Evolutionary conservation across 2,888 invertebrate species (phyloP).

Genomic region (Scaptomyza parva): DNA sequence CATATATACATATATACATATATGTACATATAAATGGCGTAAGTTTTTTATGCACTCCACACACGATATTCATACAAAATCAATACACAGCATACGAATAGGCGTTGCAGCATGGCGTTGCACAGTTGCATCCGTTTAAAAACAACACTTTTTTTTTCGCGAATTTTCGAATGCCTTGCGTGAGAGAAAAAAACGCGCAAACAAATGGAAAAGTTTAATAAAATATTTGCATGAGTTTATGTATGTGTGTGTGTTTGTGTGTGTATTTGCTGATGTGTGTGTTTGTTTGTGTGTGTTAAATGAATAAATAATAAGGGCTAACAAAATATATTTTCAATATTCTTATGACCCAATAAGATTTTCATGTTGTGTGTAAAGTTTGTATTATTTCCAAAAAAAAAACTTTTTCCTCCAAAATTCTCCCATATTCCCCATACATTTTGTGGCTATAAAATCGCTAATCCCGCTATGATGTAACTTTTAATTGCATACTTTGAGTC

Average conservation of each 20-base stretch:
- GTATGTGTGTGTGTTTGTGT: neutral
- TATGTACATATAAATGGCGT: neutral
- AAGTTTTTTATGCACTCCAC: slow-evolving; percentile 27
- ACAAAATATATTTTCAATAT: slow-evolving; percentile 13
- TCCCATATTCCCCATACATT: too few species aligned
- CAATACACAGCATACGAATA: slow-evolving; percentile 23
- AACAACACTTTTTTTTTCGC: slow-evolving; percentile 15
- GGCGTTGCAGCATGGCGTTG: slow-evolving; percentile 27
- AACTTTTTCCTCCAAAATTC: too few species aligned
- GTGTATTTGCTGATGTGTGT: too few species aligned
- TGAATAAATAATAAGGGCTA: slow-evolving; percentile 43
- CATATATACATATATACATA: slow-evolving; percentile 19
- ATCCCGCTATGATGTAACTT: neutral
- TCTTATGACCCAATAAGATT: neutral
- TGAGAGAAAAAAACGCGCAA: slow-evolving; percentile 19
- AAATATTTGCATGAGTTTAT: too few species aligned
- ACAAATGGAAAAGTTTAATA: slow-evolving; percentile 17
- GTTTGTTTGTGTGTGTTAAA: slow-evolving; percentile 12
- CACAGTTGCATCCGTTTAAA: slow-evolving; percentile 18
- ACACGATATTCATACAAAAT: slow-evolving; percentile 50
- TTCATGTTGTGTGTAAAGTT: neutral
- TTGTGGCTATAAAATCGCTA: neutral
- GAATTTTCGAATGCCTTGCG: slow-evolving; percentile 22
- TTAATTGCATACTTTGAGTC: slow-evolving; percentile 36
- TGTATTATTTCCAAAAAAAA: neutral